phyloP scores from a whole-genome alignment of 2,888 invertebrate genomes.

The Criorhina ranunculi region DNA sequence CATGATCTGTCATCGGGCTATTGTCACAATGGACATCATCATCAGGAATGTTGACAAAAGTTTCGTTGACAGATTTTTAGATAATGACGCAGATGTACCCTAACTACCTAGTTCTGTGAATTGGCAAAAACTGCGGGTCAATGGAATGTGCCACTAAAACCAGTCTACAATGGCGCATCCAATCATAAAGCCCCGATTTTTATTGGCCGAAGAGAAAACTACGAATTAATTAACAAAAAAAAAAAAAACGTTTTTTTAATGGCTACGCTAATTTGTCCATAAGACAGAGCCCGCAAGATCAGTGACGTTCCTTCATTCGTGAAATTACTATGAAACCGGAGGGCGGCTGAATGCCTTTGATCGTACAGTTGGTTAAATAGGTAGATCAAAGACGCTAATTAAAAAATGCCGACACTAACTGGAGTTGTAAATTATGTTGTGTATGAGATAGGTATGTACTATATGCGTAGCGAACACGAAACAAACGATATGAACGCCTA shows the following conservation, averaged over 20 bases:
- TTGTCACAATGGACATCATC: constrained; percentile 31
- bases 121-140: constrained; percentile 11
- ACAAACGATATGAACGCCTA: constrained; percentile 42
- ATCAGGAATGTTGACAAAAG: background rate
- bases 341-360: constrained; percentile 53
- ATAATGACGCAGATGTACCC: constrained; percentile 30
- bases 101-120: constrained; percentile 32
- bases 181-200: constrained; percentile 26
- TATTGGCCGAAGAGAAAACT: constrained; percentile 5
- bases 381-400: constrained; percentile 70
- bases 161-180: background rate
- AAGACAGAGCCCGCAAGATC: constrained; percentile 20
- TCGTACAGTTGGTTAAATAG: constrained; percentile 57
- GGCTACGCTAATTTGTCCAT: constrained; percentile 44
- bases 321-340: constrained; percentile 33
- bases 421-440: constrained; percentile 68
- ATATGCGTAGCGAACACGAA: constrained; percentile 55
- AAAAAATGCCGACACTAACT: constrained; percentile 72
- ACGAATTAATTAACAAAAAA: background rate
- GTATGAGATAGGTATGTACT: constrained; percentile 61
- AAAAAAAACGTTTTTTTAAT: constrained; percentile 2
- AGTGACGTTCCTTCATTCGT: background rate
- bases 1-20: constrained; percentile 38
- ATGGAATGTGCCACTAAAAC: background rate
- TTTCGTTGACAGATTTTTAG: constrained; percentile 1